These are phyloP conservation scores for Vulpes vulpes DNA, from an alignment of 2,113 vertebrate species.

Conservation along the genomic window DNA sequence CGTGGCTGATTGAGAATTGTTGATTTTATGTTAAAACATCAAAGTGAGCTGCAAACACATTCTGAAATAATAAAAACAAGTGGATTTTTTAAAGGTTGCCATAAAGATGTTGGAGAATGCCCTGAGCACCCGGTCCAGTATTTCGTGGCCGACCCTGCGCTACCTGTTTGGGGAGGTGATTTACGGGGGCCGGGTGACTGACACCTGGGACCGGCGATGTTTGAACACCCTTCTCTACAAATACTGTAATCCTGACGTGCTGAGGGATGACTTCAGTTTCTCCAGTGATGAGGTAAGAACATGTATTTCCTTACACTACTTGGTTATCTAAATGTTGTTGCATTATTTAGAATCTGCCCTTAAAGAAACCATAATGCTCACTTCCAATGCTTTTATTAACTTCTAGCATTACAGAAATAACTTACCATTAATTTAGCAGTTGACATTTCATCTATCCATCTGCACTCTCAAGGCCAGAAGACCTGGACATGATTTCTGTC, in stretches of 20 bases:
- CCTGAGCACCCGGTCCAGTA: not conserved
- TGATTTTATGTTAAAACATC: not conserved
- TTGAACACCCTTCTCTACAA: slow-evolving; percentile 81
- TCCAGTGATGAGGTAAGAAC: slow-evolving; percentile 45
- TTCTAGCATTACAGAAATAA: not conserved
- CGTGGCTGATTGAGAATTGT: not conserved
- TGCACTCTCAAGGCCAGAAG: not conserved
- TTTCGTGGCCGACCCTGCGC: slow-evolving; percentile 80
- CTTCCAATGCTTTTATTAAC: not conserved
- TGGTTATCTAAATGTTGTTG: not conserved
- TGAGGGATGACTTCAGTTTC: slow-evolving; percentile 65
- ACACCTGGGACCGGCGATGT: slow-evolving; percentile 84
- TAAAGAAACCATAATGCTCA: not conserved
- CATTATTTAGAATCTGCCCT: not conserved
- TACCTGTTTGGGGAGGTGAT: slow-evolving; percentile 82
- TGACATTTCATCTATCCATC: not conserved
- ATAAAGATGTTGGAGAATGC: slow-evolving; percentile 77
- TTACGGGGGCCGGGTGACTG: slow-evolving; percentile 84
- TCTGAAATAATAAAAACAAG: not conserved
- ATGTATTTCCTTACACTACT: not conserved
- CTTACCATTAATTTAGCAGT: not conserved
- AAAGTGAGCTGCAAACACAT: not conserved
- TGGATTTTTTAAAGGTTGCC: slow-evolving; percentile 73
- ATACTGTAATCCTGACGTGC: slow-evolving; percentile 80
- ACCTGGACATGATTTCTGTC: not conserved